These are phyloP conservation scores for Aphis gossypii DNA, from an alignment of 1,140 invertebrate genomes.

Conservation along the genomic window DNA sequence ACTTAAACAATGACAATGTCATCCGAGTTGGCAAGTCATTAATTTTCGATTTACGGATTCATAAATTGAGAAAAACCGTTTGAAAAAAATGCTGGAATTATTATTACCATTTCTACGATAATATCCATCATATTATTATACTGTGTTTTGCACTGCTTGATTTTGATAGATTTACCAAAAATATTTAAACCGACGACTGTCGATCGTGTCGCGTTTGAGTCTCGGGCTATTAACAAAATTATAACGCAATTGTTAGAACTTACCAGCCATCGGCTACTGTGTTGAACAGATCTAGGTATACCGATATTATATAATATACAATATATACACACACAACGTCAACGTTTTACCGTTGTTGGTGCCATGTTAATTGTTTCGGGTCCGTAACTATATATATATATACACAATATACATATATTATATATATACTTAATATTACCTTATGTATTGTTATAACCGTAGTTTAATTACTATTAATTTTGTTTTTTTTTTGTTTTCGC, in stretches of 20 bases:
- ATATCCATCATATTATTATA: neutral
- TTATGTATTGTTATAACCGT: neutral
- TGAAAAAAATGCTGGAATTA: neutral
- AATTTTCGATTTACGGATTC: neutral
- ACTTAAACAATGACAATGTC: neutral
- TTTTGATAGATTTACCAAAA: neutral
- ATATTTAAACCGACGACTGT: neutral
- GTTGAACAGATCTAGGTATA: neutral
- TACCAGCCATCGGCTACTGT: neutral
- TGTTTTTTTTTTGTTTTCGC: neutral
- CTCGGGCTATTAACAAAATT: neutral
- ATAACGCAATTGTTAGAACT: neutral
- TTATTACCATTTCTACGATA: neutral
- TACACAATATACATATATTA: neutral
- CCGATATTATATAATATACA: neutral
- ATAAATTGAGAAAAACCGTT: neutral
- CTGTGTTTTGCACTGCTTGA: neutral
- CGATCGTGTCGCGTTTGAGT: neutral
- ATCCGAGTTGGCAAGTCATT: neutral
- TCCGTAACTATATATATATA: conserved; percentile 2
- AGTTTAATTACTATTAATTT: neutral
- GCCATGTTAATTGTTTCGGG: conserved; percentile 7
- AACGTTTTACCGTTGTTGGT: neutral
- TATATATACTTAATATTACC: neutral
- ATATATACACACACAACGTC: neutral